Percentiles rank a stretch among this genome's conserved stretches.
These are phyloP conservation scores for Nymphalis c-album DNA, from an alignment of 2,888 invertebrate genomes.

Conservation along the genomic window DNA sequence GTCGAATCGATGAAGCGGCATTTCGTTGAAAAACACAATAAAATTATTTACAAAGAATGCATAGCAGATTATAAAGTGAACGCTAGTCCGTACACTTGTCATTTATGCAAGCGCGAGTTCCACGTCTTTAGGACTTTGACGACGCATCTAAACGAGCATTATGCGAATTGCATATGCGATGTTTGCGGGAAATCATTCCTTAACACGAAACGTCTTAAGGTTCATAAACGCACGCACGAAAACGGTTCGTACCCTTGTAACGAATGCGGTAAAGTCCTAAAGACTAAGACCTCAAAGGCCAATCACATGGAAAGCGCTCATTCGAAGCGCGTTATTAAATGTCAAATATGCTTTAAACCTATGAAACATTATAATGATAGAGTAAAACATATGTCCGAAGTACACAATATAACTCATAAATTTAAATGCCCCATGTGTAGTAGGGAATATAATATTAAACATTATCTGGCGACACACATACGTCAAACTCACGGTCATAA, in stretches of 20 bases:
- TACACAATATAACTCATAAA: constrained; percentile 64
- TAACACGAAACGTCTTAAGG: constrained; percentile 72
- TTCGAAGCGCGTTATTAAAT: constrained; percentile 62
- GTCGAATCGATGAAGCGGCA: constrained; percentile 59
- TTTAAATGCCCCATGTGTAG: constrained; percentile 65
- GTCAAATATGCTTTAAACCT: constrained; percentile 66
- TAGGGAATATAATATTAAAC: constrained; percentile 67
- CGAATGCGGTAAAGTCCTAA: constrained; percentile 63
- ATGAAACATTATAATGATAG: constrained; percentile 74
- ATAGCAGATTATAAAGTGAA: constrained; percentile 71
- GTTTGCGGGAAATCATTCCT: constrained; percentile 77
- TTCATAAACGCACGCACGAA: constrained; percentile 75
- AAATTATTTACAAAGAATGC: constrained; percentile 65
- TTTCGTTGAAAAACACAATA: constrained; percentile 56
- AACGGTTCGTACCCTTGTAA: constrained; percentile 63
- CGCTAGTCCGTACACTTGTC: constrained; percentile 61
- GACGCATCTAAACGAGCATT: constrained; percentile 75
- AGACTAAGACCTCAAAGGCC: constrained; percentile 61
- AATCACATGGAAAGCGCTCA: constrained; percentile 70
- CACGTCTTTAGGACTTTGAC: constrained; percentile 70
- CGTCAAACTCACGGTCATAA: constrained; percentile 70
- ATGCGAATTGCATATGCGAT: constrained; percentile 74
- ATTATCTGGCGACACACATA: constrained; percentile 70
- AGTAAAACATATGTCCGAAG: constrained; percentile 72
- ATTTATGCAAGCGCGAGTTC: constrained; percentile 60